A percentile compares a stretch with the other conserved stretches of the same genome.
phyloP scores from a whole-genome alignment of 2,113 vertebrate species.

The Zapus hudsonius region DNA sequence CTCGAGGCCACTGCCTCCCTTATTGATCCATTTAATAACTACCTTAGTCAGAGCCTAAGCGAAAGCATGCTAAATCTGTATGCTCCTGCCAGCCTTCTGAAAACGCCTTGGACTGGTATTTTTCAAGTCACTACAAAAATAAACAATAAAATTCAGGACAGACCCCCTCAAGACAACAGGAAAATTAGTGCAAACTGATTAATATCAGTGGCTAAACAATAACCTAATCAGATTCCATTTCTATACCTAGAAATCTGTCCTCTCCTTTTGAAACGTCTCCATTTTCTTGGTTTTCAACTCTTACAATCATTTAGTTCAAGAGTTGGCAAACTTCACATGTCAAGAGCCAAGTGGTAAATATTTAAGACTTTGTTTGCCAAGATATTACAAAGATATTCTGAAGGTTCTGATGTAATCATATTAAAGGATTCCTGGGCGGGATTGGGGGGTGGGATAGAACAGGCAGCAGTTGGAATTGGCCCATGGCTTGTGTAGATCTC shows the following conservation, averaged over 20 bases:
- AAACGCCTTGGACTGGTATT: neutral
- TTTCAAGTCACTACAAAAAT: neutral
- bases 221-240: neutral
- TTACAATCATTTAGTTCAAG: neutral
- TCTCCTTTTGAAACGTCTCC: neutral
- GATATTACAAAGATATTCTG: neutral
- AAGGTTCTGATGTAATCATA: conserved; percentile 26
- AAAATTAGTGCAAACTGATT: neutral
- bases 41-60: neutral
- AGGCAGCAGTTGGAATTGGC: neutral
- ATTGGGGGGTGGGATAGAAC: neutral
- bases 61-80: neutral
- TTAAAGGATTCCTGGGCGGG: conserved; percentile 15
- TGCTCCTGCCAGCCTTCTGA: neutral
- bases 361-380: conserved; percentile 32
- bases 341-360: conserved; percentile 15
- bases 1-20: neutral
- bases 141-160: neutral
- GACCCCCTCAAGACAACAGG: neutral
- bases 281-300: neutral
- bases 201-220: neutral
- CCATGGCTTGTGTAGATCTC: neutral
- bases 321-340: neutral
- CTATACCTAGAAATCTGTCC: neutral
- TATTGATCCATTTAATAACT: neutral